Percentiles rank a stretch among this genome's conserved stretches.
phyloP scores from a whole-genome alignment of 1,140 invertebrate genomes.

The Nephila pilipes region DNA sequence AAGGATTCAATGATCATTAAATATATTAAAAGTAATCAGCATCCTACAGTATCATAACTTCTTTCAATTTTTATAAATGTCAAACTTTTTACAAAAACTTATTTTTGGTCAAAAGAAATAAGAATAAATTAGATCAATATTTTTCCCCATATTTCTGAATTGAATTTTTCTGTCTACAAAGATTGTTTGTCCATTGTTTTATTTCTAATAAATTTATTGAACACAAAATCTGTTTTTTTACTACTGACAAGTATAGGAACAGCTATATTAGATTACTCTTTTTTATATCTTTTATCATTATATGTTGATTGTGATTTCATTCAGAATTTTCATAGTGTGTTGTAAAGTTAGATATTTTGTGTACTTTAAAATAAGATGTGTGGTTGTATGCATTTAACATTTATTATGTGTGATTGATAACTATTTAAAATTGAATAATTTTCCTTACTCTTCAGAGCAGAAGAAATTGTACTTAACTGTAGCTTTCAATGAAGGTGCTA shows the following conservation, averaged over 20 bases:
- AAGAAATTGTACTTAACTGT: not conserved
- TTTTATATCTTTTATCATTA: no score
- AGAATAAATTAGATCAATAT: not conserved
- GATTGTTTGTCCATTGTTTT: not conserved
- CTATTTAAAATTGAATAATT: not conserved
- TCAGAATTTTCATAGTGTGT: not conserved
- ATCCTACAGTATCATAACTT: not conserved
- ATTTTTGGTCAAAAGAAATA: not conserved
- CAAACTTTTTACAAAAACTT: not conserved
- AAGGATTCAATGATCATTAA: not conserved
- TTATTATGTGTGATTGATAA: not conserved
- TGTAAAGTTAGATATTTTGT: not conserved
- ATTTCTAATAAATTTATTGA: no score
- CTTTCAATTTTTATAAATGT: not conserved
- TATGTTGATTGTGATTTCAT: not conserved
- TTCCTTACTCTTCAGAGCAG: not conserved
- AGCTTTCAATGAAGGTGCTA: slow-evolving; percentile 10
- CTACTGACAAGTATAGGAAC: no score
- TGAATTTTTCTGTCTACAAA: not conserved
- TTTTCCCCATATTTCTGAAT: not conserved
- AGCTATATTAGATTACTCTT: no score
- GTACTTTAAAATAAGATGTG: not conserved
- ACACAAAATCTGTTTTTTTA: no score
- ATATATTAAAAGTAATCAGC: not conserved
- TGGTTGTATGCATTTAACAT: no score